Evolutionary conservation across 2,113 vertebrate species (phyloP).

Genomic region (Nothoprocta pentlandii): DNA sequence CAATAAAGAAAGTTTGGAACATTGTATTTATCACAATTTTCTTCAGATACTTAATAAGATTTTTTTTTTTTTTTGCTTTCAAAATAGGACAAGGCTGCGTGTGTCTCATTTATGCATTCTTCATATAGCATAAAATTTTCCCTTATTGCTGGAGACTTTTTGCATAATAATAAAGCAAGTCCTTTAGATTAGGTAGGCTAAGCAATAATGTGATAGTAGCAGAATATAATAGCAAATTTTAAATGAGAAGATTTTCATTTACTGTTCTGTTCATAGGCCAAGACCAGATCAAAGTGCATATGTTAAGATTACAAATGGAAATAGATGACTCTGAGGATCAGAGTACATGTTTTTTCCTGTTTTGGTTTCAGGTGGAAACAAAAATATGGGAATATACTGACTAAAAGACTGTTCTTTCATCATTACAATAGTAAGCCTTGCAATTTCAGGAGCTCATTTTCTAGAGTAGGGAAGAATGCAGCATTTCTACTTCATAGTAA

Average conservation of each 20-base stretch:
- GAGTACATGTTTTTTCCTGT: background rate
- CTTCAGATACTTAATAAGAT: background rate
- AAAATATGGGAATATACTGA: background rate
- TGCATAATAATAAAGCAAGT: background rate
- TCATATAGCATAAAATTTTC: background rate
- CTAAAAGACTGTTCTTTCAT: background rate
- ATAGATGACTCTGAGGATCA: background rate
- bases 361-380: background rate
- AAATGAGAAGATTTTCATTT: background rate
- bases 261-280: background rate
- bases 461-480: background rate
- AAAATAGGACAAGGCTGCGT: background rate
- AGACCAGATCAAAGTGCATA: accelerated
- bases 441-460: constrained; percentile 17
- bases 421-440: background rate
- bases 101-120: background rate
- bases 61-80: background rate
- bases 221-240: background rate
- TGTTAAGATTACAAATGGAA: background rate
- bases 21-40: background rate
- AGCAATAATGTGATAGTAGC: background rate
- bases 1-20: constrained; percentile 18
- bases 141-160: background rate
- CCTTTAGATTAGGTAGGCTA: background rate
- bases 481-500: background rate